Percentiles rank a stretch among this genome's conserved stretches.
These are phyloP conservation scores for Chloroclystis v-ata DNA, from an alignment of 2,888 invertebrate species.

Conservation along the genomic window DNA sequence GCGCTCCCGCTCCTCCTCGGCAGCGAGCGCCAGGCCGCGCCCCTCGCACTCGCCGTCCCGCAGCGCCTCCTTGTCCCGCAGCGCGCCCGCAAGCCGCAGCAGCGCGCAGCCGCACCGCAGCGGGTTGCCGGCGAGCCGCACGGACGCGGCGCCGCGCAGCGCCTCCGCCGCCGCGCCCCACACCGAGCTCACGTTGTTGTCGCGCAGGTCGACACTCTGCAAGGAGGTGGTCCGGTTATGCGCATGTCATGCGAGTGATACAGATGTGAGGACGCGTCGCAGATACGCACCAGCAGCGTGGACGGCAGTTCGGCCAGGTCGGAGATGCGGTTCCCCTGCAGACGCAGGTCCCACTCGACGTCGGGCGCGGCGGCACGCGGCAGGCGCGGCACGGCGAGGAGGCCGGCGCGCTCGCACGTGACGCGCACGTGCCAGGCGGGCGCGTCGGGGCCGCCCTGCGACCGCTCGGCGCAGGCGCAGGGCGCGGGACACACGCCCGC, in stretches of 20 bases:
- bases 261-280: not conserved
- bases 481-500: conserved; percentile 12
- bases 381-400: conserved; percentile 4
- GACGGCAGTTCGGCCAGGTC: conserved; percentile 19
- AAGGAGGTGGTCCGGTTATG: too few relatives aligned
- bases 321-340: conserved; percentile 24
- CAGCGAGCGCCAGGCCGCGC: conserved; percentile 2
- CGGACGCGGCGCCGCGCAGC: not conserved
- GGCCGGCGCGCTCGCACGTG: conserved; percentile 14
- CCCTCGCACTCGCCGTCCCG: conserved; percentile 9
- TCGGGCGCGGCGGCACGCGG: conserved; percentile 3
- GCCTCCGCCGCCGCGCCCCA: conserved; percentile 2
- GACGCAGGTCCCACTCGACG: conserved; percentile 22
- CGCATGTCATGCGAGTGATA: not conserved
- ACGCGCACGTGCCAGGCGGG: conserved; percentile 21
- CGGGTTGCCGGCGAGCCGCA: conserved; percentile 17
- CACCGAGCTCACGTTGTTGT: conserved; percentile 10
- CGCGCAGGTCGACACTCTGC: conserved; percentile 24
- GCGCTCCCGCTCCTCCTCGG: conserved; percentile 4
- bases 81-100: conserved; percentile 4
- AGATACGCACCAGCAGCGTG: conserved; percentile 5
- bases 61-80: not conserved
- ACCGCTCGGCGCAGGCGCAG: conserved; percentile 20
- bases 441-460: conserved; percentile 1
- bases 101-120: conserved; percentile 18